Evolutionary conservation across 2,113 vertebrate genomes (phyloP), one percentile per base, ranked within the genome.

Genomic region (Hemicordylus capensis): DNA sequence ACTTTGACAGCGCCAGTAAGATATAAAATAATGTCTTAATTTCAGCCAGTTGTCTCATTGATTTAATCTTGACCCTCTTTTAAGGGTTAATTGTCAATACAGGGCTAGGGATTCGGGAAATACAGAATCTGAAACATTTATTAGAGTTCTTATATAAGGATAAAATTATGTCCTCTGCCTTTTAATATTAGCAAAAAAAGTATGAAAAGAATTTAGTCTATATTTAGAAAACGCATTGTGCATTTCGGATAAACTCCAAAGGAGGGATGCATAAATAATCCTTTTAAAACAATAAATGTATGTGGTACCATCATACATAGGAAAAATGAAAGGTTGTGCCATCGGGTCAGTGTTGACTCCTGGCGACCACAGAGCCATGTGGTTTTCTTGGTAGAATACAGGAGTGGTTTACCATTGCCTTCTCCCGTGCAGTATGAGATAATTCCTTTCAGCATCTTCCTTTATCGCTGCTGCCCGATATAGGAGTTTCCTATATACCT

Each of bases 1-100:
- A 54, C 9, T 26, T 59, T 1, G 0, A 48, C 58, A 26, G 0
- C 0, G 44, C 26, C 82, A 76, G 69, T 44, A 69, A 56, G 44
- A 46, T 66, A 46, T 17, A 39, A 0, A 1, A 2, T 37, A 63
- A n/a, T 3, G 0, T 1, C 2, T 4, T 8, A 81, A 70, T 66
- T 88, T 89, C 11, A 74, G n/a, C 44, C 22, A 64, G 1, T 83
- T 83, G 9, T 64, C 59, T 39, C n/a, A 34, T 42, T 64, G 22
- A 11, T 76, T 56, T 76, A 67, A 44, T 84, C 26, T 22, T 84
- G 20, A 44, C 66, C 42, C 15, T 58, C 8, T 56, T 84, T 84
- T 80, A 61, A 67, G 44, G 24, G 10, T 31, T 84, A 42, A 26
- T 14, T n/a, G 12, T 9, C 48, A 76, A 17, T 12, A 34, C 46